A percentile compares a stretch with the other conserved stretches of the same genome.
Conservation (phyloP, 2,797 vertebrate genomes). For the Coluber constrictor region DNA sequence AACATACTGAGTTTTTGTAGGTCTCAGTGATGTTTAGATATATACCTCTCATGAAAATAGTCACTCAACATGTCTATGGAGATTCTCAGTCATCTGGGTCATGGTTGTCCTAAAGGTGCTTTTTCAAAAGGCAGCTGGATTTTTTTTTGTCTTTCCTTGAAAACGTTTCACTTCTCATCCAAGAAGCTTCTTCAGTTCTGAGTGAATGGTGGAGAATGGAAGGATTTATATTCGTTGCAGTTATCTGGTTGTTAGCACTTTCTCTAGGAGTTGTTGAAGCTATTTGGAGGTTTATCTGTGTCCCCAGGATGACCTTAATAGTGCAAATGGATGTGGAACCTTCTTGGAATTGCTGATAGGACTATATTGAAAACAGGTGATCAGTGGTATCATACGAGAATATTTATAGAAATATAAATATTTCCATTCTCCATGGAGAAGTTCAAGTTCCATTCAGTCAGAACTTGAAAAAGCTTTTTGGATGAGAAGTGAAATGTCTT, state of each 20-base stretch:
- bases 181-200: neutral
- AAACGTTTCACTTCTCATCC: neutral
- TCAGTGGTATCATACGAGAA: neutral
- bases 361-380: no score
- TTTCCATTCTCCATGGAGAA: neutral
- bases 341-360: neutral
- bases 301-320: neutral
- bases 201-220: neutral
- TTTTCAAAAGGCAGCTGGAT: neutral
- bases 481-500: neutral
- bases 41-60: neutral
- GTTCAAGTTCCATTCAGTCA: no score
- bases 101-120: neutral
- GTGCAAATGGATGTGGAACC: neutral
- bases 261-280: neutral
- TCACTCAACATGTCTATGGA: neutral
- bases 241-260: neutral
- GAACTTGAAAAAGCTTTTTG: no score
- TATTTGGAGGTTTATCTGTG: neutral
- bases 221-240: neutral
- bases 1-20: constrained; percentile 1
- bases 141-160: neutral
- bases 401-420: neutral
- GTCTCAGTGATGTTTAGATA: neutral
- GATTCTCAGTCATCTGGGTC: neutral